These are phyloP conservation scores for Oscheius sp. DNA, from an alignment of 2,888 invertebrate species.

Conservation along the genomic window DNA sequence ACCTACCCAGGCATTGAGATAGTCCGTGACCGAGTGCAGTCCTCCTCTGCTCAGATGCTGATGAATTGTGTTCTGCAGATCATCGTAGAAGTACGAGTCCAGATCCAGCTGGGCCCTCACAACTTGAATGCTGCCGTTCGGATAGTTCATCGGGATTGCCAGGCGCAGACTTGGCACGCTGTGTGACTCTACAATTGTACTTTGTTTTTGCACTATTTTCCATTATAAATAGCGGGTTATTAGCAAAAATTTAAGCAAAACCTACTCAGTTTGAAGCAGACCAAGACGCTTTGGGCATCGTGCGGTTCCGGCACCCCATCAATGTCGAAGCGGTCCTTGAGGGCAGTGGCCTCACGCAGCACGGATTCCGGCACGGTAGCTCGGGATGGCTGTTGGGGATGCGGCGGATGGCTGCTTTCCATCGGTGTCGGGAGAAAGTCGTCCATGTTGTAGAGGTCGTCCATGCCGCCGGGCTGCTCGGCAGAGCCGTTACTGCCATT, in stretches of 20 bases:
- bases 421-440: slow-evolving; percentile 64
- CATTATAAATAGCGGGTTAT: no score
- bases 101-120: slow-evolving; percentile 63
- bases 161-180: slow-evolving; percentile 65
- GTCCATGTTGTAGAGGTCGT: slow-evolving; percentile 49
- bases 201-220: not conserved
- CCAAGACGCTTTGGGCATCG: slow-evolving; percentile 49
- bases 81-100: slow-evolving; percentile 70
- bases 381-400: slow-evolving; percentile 12
- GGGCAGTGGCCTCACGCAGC: slow-evolving; percentile 52
- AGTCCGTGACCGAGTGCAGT: slow-evolving; percentile 63
- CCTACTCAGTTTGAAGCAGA: slow-evolving; percentile 62
- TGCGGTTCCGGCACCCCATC: slow-evolving; percentile 52
- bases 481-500: slow-evolving; percentile 31
- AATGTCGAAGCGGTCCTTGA: slow-evolving; percentile 60
- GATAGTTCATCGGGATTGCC: slow-evolving; percentile 66
- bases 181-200: slow-evolving; percentile 51
- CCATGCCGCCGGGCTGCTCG: slow-evolving; percentile 36
- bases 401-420: slow-evolving; percentile 39
- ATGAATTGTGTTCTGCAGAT: slow-evolving; percentile 68
- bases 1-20: slow-evolving; percentile 68
- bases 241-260: not conserved
- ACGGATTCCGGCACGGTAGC: slow-evolving; percentile 44
- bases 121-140: slow-evolving; percentile 57
- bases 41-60: slow-evolving; percentile 62